A percentile compares a stretch with the other conserved stretches of the same genome.
These are phyloP conservation scores for Ramphastos sulfuratus DNA, from an alignment of 2,113 vertebrate genomes.

Conservation along the genomic window DNA sequence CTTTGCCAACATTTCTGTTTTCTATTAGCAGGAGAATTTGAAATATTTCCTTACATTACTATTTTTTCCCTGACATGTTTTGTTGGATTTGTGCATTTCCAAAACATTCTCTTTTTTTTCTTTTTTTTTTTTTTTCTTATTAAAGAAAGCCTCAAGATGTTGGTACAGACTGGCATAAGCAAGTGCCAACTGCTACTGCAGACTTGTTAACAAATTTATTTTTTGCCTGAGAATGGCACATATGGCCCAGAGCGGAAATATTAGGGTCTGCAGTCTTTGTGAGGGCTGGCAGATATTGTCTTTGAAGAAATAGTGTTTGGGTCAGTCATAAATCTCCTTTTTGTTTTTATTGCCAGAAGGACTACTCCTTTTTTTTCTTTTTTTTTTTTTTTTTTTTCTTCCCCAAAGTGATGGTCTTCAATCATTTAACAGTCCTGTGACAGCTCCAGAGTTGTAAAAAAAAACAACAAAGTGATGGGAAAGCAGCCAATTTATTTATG, in stretches of 20 bases:
- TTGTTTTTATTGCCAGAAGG: neutral
- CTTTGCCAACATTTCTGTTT: constrained; percentile 64
- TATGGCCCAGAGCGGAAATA: constrained; percentile 77
- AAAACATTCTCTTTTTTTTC: neutral
- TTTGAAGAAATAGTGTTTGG: constrained; percentile 11
- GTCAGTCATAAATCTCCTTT: constrained; percentile 19
- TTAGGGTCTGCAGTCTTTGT: constrained; percentile 73
- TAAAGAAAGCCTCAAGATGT: constrained; percentile 78
- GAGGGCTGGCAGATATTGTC: constrained; percentile 74
- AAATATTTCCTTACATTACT: constrained; percentile 43
- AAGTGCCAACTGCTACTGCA: constrained; percentile 74
- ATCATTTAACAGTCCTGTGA: neutral
- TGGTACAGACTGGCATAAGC: constrained; percentile 72
- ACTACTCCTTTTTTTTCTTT: neutral
- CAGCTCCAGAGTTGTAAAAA: neutral
- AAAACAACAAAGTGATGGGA: neutral
- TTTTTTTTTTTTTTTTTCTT: too few species aligned
- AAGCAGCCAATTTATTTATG: neutral
- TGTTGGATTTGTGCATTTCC: neutral
- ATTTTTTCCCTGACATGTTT: neutral
- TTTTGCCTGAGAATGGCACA: constrained; percentile 75
- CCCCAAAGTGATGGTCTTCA: neutral
- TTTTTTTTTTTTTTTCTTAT: neutral
- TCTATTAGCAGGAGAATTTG: constrained; percentile 53
- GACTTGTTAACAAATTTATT: constrained; percentile 78